These are phyloP conservation scores for Indicator maculatus DNA, from an alignment of 2,113 vertebrate genomes.

Conservation along the genomic window DNA sequence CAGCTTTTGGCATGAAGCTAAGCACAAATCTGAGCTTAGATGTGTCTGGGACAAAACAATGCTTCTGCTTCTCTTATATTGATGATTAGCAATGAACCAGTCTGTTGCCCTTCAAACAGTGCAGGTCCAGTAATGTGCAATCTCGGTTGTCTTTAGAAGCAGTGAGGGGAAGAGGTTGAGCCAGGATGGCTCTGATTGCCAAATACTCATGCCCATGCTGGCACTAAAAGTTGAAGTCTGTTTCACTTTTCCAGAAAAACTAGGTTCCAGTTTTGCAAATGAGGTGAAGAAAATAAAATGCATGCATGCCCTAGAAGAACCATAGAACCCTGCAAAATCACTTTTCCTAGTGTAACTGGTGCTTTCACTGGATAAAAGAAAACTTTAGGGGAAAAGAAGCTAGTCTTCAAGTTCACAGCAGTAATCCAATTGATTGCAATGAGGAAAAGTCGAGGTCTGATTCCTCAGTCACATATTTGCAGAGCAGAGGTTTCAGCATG, in stretches of 20 bases:
- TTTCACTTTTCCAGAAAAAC: background rate
- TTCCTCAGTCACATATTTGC: background rate
- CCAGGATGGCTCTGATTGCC: background rate
- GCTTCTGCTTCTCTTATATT: background rate
- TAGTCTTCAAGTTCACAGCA: background rate
- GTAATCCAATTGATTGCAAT: background rate
- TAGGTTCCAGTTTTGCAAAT: background rate
- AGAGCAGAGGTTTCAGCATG: background rate
- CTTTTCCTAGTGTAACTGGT: background rate
- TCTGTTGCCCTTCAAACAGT: background rate
- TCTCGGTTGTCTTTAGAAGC: background rate
- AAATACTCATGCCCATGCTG: fast-evolving
- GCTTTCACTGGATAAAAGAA: background rate
- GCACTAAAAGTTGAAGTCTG: background rate
- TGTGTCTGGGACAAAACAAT: background rate
- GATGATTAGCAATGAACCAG: background rate
- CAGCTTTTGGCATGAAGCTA: background rate
- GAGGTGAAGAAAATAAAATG: background rate
- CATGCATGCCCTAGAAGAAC: background rate
- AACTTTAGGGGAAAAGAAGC: background rate
- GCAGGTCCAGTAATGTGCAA: background rate
- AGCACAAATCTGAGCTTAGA: background rate
- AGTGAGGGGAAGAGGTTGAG: background rate
- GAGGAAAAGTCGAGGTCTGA: background rate
- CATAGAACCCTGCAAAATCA: background rate